Evolutionary conservation across 2,113 vertebrate genomes (phyloP), one percentile per base, ranked within the genome.

Genomic region (Cepphus grylle): DNA sequence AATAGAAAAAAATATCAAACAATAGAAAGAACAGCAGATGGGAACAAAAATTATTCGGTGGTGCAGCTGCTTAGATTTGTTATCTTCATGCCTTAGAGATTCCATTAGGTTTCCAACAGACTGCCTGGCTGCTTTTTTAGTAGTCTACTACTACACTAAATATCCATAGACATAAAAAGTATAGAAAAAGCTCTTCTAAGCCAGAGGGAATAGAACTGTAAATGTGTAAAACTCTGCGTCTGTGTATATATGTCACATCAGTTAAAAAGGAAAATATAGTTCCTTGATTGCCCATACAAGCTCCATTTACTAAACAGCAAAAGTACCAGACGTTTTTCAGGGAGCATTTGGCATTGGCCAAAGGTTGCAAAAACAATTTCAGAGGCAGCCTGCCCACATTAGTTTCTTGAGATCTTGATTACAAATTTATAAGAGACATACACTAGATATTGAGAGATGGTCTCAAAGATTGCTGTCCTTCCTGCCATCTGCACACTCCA

Each of bases 311-410:
- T 93, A 94, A 97, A 69, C 52, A 79, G 43, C 70, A 77, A 53
- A 89, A 93, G 42, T 47, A 86, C 61, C 76, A 96, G 62, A 87
- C 43, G 93, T 96, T 96, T 97, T 96, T 97, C 94, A 91, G 91
- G 52, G 72, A 97, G 63, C 69, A 61, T 93, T 94, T 43, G 42
- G 56, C 52, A 43, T 59, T 90, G 96, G 92, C 88, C 96, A 97
- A 97, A 97, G 97, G 97, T 98, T 86, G 3, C 91, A 94, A 97
- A 97, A 98, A 98, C 94, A 97, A 97, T 98, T 97, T 98, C 94
- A 43, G 52, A 97, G 81, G 86, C 94, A 94, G 78, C 62, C 62
- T 97, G 73, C 83, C 86, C 89, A 95, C 94, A 97, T 97, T 95
- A 97, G 83, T 96, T 97, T 95, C 94, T 84, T 90, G 93, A 95